Percentiles rank a stretch among this genome's conserved stretches.
Conservation (phyloP, 1,140 invertebrate species). For the Trypoxylus dichotomus region DNA sequence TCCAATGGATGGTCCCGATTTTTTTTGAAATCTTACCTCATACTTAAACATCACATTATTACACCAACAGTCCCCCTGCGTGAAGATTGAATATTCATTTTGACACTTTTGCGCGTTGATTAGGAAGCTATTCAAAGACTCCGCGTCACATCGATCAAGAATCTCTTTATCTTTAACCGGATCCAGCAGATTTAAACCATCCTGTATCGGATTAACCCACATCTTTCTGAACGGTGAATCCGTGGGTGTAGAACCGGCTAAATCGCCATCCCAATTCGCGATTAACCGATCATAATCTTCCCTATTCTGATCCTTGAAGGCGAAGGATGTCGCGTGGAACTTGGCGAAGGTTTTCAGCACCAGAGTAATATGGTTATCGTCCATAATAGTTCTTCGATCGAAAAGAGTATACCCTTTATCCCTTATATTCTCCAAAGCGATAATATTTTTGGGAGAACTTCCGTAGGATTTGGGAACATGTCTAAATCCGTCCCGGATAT, state of each 20-base stretch:
- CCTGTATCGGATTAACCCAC: neutral
- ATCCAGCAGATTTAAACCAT: neutral
- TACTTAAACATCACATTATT: too few relatives aligned
- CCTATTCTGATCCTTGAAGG: slow-evolving; percentile 52
- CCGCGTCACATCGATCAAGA: too few relatives aligned
- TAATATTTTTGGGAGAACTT: slow-evolving; percentile 45
- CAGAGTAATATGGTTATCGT: slow-evolving; percentile 52
- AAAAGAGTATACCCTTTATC: slow-evolving; percentile 53
- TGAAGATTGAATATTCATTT: too few relatives aligned
- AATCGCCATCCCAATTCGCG: neutral
- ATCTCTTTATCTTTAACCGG: neutral
- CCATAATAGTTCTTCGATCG: slow-evolving; percentile 54
- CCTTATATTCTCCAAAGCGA: slow-evolving; percentile 60
- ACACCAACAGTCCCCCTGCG: too few relatives aligned
- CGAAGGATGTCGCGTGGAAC: slow-evolving; percentile 59
- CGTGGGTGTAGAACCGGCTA: neutral
- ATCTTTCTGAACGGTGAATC: too few relatives aligned
- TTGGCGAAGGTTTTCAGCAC: slow-evolving; percentile 57
- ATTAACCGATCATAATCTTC: slow-evolving; percentile 29
- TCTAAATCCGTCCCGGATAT: slow-evolving; percentile 35
- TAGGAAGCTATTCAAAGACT: too few relatives aligned
- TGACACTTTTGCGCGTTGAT: too few relatives aligned
- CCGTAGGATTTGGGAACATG: slow-evolving; percentile 49
- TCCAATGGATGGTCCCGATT: too few relatives aligned
- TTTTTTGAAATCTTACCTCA: too few relatives aligned